Base-by-base conservation (phyloP, 23 tunicate genomes). In the Halocynthia roretzi region DNA sequence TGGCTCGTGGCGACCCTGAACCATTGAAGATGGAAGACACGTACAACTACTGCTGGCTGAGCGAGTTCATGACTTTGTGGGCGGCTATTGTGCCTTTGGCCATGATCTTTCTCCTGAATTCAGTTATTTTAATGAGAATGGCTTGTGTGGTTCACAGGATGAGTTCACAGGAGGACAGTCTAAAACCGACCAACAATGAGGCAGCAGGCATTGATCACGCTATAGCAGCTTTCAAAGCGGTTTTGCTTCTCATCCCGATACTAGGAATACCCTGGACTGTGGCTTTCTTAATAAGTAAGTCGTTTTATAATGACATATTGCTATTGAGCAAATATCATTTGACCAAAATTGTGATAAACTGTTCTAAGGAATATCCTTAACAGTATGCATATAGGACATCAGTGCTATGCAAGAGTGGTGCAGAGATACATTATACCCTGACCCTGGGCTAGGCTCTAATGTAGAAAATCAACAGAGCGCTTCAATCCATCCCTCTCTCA, bases 211-310 rank as follows among this genome's bases (percentile, higher is more conserved):
- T 23, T 7, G 67, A 75, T 40, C 52, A 75, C 66, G 80, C 61
- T 4, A 5, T 12, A 54, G 61, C 80, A 10, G 62, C 80, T 9
- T 58, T 75, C 49, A 22, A 61, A 48, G 80, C 80, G 8, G 52
- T 75, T 7, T 4, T 75, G 67, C 67, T 75, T 17, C 62, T 75
- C 4, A 53, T 75, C 10, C 80, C 80, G 17, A 67, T 75, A 51
- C 80, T 75, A 12, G 80, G 80, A 6, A 23, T 75, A 7, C 62
- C 80, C 6, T 75, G 80, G 80, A 75, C 50, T 6, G 44, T 75
- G 8, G 80, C 64, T 7, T 75, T 75, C 6, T 23, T 75, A 6
- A 75, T 67, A 75, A 61, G 80, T 75, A 15, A 65, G 70, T 65
- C 5, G 19, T 58, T 58, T 58, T n/a, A 58, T 58, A 15, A 58